Evolutionary conservation across 92 coral and sea anemone genomes (phyloP).

Genomic region (Epizoanthus scotinus): DNA sequence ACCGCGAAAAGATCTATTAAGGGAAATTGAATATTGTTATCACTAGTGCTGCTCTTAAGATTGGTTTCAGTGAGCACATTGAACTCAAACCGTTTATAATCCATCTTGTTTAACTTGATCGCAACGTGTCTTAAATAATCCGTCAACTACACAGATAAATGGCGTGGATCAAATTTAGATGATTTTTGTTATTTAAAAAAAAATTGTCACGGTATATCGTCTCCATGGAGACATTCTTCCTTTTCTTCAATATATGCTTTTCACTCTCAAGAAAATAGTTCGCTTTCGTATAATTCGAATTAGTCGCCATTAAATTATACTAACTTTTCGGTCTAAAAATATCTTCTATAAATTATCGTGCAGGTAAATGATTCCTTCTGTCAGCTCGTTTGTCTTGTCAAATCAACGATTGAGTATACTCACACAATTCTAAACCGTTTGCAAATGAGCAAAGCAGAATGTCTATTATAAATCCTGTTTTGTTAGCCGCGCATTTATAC

Average conservation of each 20-base stretch:
- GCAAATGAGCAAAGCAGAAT: background rate
- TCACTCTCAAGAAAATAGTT: background rate
- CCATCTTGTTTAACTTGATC: background rate
- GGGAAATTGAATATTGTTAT: too few species aligned
- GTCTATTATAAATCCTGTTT: background rate
- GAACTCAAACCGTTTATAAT: background rate
- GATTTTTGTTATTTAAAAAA: background rate
- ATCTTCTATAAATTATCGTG: background rate
- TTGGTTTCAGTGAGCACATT: too few species aligned
- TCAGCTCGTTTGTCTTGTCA: background rate
- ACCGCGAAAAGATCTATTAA: too few species aligned
- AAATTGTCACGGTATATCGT: slow-evolving; percentile 1
- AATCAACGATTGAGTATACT: background rate
- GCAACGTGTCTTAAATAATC: background rate
- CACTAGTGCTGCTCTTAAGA: too few species aligned
- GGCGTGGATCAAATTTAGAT: slow-evolving; percentile 7
- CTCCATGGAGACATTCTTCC: slow-evolving; percentile 29
- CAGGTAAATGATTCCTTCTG: background rate
- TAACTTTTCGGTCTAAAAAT: background rate
- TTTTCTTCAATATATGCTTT: background rate
- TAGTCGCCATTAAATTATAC: too few species aligned
- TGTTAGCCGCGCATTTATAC: background rate
- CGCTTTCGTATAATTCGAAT: background rate
- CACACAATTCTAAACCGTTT: background rate
- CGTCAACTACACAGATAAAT: background rate